Conservation (phyloP, 2,888 invertebrate genomes). For the Agrotis clavis region DNA sequence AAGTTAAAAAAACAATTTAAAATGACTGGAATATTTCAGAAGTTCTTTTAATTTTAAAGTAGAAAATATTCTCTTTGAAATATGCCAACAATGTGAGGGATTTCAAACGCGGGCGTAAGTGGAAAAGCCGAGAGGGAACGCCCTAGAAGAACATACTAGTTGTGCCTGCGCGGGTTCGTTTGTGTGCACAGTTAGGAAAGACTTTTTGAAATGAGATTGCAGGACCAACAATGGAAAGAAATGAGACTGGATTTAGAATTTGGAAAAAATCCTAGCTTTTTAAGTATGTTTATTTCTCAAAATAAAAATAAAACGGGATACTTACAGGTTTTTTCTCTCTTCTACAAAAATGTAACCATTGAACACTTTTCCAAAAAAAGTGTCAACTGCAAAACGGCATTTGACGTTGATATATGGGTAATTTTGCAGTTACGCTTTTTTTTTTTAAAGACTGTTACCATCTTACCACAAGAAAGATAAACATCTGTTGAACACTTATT, state of each 20-base stretch:
- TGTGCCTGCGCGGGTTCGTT: neutral
- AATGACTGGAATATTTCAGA: constrained; percentile 5
- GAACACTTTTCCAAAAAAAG: too few relatives aligned
- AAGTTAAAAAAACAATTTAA: constrained; percentile 2
- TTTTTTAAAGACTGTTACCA: too few relatives aligned
- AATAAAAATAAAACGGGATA: too few relatives aligned
- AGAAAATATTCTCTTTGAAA: constrained; percentile 24
- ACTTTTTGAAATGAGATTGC: constrained; percentile 35
- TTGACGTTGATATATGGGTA: too few relatives aligned
- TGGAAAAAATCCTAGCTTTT: neutral
- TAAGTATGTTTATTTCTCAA: too few relatives aligned
- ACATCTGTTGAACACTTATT: too few relatives aligned
- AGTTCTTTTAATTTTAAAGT: constrained; percentile 6
- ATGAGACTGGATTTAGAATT: neutral
- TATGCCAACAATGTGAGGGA: constrained; percentile 31
- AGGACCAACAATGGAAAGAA: neutral
- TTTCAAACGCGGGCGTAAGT: constrained; percentile 29
- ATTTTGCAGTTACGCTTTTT: too few relatives aligned
- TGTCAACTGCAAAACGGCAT: too few relatives aligned
- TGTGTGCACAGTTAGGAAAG: constrained; percentile 5
- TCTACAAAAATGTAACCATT: too few relatives aligned
- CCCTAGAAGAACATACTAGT: constrained; percentile 16
- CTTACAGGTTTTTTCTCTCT: too few relatives aligned
- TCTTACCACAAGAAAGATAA: too few relatives aligned
- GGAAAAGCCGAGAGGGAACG: constrained; percentile 32